Evolutionary conservation across 1,140 invertebrate genomes (phyloP), one percentile per base, ranked within the genome.

Genomic region (Centruroides sculpturatus): DNA sequence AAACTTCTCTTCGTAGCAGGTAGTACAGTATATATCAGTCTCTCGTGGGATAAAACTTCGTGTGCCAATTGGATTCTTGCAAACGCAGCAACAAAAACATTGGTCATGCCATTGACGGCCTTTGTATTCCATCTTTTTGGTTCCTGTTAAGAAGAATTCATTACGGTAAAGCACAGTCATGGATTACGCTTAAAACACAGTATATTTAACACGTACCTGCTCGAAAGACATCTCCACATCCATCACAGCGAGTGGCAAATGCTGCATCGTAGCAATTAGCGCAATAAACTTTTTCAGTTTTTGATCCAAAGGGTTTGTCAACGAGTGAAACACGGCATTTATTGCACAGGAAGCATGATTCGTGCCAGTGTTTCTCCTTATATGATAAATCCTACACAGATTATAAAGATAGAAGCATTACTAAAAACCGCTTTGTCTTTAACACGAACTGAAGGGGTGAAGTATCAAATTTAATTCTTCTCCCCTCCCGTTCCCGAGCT

Each of bases 51-150:
- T 98, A 78, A 99, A 99, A 76, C 92, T 97, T 81, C 97, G 97
- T 71, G 95, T 99, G 62, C 96, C 95, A 70, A 99, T 99, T 55
- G 96, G 85, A 69, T 87, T 87, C 77, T 95, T 95, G 82, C 97
- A 99, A 13, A 94, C 87, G 67, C 87, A 87, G 79, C 96, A 99
- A 73, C 88, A 91, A 85, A 99, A 99, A 73, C 97, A 99, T 74
- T 98, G 93, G 81, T 99, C 96, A 77, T 99, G 97, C 95, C 95
- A 99, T 76, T 99, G 95, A 51, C 59, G 59, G 10, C 94, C 98
- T 82, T 98, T 98, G 83, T 99, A 99, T 77, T 99, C 96, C 94
- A 99, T 98, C 82, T 99, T 99, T 83, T 99, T 99, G 72, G 95
- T 98, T 62, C 96, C 96, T 98, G 8, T 6, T 3, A 41, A 41